A percentile compares a stretch with the other conserved stretches of the same genome.
phyloP scores from a whole-genome alignment of 2,113 vertebrate genomes.

The Macaca nemestrina region DNA sequence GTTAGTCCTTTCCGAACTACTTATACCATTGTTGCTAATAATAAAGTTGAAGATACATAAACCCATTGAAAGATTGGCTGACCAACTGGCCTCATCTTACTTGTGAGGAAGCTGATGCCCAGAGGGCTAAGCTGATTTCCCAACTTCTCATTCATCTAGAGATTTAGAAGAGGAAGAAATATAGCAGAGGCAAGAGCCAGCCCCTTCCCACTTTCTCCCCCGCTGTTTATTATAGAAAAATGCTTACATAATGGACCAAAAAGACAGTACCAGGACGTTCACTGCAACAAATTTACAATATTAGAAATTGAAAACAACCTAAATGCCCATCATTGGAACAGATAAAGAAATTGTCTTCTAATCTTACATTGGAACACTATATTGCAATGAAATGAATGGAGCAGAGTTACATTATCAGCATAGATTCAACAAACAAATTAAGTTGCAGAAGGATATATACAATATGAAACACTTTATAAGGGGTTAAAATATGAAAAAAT shows the following conservation, averaged over 20 bases:
- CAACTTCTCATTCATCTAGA: not conserved
- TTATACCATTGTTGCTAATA: not conserved
- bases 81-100: not conserved
- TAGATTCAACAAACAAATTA: not conserved
- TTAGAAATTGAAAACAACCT: not conserved
- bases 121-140: not conserved
- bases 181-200: not conserved
- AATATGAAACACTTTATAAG: not conserved
- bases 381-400: not conserved
- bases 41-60: not conserved
- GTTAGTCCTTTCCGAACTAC: not conserved
- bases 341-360: not conserved
- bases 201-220: not conserved
- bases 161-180: not conserved
- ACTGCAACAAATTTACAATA: not conserved
- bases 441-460: not conserved
- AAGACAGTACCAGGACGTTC: not conserved
- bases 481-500: not conserved
- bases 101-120: not conserved
- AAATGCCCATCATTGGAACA: not conserved
- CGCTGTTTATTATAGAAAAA: not conserved
- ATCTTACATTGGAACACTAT: not conserved
- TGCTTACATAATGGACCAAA: not conserved
- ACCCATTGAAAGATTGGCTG: not conserved
- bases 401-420: not conserved